Percentiles rank a stretch among this genome's conserved stretches.
These are phyloP conservation scores for Acrocephalus arundinaceus DNA, from an alignment of 2,113 vertebrate species.

Conservation along the genomic window DNA sequence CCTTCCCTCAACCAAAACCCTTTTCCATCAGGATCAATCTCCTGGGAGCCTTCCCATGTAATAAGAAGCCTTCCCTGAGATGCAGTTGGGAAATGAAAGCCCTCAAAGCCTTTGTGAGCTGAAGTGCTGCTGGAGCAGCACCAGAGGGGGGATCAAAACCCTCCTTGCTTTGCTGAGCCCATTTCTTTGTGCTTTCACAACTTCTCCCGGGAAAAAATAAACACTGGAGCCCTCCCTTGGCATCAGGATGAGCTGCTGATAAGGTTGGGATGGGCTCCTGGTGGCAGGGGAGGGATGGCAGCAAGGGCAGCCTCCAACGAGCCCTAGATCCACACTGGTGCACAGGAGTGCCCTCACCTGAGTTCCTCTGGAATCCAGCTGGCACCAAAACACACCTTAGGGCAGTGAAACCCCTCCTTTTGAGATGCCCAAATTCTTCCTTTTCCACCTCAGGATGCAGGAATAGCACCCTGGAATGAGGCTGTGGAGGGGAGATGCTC, in stretches of 20 bases:
- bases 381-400: background rate
- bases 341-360: fast-evolving
- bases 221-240: background rate
- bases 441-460: background rate
- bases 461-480: background rate
- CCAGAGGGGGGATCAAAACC: background rate
- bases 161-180: background rate
- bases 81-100: background rate
- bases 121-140: background rate
- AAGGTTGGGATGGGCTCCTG: fast-evolving
- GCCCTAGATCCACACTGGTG: background rate
- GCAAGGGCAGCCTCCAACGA: background rate
- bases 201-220: background rate
- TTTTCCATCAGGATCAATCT: background rate
- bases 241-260: background rate
- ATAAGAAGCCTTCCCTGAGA: background rate
- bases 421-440: background rate
- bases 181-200: background rate
- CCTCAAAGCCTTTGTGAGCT: background rate
- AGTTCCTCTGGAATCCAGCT: background rate
- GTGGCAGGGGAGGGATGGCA: background rate
- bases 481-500: background rate
- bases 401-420: background rate
- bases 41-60: background rate
- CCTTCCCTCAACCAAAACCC: background rate